phyloP scores from a whole-genome alignment of 2,113 vertebrate species.

The Dinomys branickii region DNA sequence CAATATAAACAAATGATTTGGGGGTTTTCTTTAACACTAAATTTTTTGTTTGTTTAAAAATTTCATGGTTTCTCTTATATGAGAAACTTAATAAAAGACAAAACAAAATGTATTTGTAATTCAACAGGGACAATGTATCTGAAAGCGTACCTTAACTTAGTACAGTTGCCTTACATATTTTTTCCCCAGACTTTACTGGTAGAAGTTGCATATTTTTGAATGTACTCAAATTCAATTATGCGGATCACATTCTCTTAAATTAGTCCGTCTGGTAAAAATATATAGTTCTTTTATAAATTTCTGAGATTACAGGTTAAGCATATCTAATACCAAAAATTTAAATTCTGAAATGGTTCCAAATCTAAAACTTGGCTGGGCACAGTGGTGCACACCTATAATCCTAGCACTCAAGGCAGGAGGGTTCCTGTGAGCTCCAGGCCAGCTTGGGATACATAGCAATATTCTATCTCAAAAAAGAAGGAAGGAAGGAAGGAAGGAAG shows the following conservation, averaged over 20 bases:
- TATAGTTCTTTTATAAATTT: slow-evolving; percentile 5
- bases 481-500: no score
- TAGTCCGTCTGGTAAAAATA: slow-evolving; percentile 24
- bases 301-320: not conserved
- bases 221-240: slow-evolving; percentile 9
- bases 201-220: not conserved
- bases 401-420: not conserved
- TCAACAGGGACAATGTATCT: no score
- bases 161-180: no score
- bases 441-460: not conserved
- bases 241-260: slow-evolving; percentile 30
- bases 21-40: no score
- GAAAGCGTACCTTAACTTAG: no score
- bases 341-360: not conserved
- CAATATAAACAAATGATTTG: no score
- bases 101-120: no score
- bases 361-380: not conserved
- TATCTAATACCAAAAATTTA: not conserved
- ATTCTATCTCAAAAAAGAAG: no score
- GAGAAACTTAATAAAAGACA: no score
- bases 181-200: not conserved
- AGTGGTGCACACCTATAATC: no score
- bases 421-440: not conserved
- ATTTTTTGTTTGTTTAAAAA: no score
- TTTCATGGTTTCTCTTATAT: no score